phyloP scores from a whole-genome alignment of 92 coral and sea anemone species.

The Pocillopora grandis region DNA sequence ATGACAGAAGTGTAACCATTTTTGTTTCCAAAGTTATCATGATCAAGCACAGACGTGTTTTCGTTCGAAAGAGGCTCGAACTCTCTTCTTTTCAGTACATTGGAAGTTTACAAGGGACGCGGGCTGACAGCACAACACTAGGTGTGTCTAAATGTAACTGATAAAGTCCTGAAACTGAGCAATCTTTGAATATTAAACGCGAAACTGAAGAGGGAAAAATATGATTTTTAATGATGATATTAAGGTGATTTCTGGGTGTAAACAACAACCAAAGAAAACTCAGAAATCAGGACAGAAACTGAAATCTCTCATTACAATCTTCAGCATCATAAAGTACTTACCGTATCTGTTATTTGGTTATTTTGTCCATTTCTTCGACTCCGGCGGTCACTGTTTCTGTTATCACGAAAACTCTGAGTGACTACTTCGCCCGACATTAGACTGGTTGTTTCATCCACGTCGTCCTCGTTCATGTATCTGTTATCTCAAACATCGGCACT shows the following conservation, averaged over 20 bases:
- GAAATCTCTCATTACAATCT: not conserved
- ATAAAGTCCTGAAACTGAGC: not conserved
- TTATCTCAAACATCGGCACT: conserved; percentile 34
- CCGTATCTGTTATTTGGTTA: conserved; percentile 13
- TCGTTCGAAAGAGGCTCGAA: too few species aligned
- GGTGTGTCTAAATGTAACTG: too few species aligned
- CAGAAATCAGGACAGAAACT: not conserved
- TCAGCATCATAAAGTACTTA: not conserved
- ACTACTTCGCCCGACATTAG: conserved; percentile 79
- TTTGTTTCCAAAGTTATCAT: too few species aligned
- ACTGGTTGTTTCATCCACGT: conserved; percentile 76
- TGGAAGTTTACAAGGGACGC: too few species aligned
- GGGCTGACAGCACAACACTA: too few species aligned
- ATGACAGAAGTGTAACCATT: too few species aligned
- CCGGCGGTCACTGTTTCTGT: conserved; percentile 33
- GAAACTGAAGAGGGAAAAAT: not conserved
- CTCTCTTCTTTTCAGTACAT: too few species aligned
- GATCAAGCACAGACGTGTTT: too few species aligned
- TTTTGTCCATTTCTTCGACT: conserved; percentile 26
- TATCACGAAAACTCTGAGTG: conserved; percentile 30
- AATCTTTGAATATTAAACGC: not conserved
- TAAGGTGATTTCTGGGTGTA: not conserved
- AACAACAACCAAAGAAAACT: not conserved
- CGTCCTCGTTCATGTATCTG: conserved; percentile 74
- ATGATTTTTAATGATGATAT: not conserved